phyloP scores from a whole-genome alignment of 2,797 vertebrate species.

The Craterocephalus amniculus region DNA sequence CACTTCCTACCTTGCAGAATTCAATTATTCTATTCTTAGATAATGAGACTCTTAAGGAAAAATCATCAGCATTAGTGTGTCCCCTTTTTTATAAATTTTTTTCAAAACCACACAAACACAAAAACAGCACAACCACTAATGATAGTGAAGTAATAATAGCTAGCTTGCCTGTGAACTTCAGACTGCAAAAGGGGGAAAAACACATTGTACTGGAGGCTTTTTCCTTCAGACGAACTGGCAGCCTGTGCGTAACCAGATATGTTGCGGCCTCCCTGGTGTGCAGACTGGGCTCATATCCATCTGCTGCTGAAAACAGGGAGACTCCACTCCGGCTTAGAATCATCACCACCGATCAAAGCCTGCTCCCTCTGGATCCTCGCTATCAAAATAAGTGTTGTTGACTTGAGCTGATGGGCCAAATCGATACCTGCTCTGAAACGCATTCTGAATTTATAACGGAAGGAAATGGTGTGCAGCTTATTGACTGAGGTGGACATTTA shows the following conservation, averaged over 20 bases:
- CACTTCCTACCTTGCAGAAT: neutral
- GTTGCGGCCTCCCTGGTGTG: slow-evolving; percentile 64
- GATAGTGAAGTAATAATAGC: slow-evolving; percentile 64
- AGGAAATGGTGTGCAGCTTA: neutral
- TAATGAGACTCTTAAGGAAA: neutral
- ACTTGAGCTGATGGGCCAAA: slow-evolving; percentile 18
- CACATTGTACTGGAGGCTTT: slow-evolving; percentile 59
- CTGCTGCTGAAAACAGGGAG: slow-evolving; percentile 34
- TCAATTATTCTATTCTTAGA: neutral
- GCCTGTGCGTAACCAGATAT: slow-evolving; percentile 74
- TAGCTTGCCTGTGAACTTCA: slow-evolving; percentile 47
- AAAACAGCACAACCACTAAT: slow-evolving; percentile 64
- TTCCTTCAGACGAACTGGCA: slow-evolving; percentile 72
- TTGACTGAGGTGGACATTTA: slow-evolving; percentile 27
- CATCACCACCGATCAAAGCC: slow-evolving; percentile 42
- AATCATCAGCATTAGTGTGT: neutral
- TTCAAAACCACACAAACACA: slow-evolving; percentile 13
- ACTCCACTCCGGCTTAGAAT: slow-evolving; percentile 19
- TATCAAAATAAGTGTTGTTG: slow-evolving; percentile 30
- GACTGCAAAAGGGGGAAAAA: slow-evolving; percentile 55
- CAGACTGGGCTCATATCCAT: slow-evolving; percentile 47
- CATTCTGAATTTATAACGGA: slow-evolving; percentile 1
- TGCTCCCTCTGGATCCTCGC: slow-evolving; percentile 13
- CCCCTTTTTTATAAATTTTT: neutral
- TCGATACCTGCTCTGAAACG: slow-evolving; percentile 31